Base-by-base conservation (phyloP, 2,797 vertebrate species). In the Mycteria americana region DNA sequence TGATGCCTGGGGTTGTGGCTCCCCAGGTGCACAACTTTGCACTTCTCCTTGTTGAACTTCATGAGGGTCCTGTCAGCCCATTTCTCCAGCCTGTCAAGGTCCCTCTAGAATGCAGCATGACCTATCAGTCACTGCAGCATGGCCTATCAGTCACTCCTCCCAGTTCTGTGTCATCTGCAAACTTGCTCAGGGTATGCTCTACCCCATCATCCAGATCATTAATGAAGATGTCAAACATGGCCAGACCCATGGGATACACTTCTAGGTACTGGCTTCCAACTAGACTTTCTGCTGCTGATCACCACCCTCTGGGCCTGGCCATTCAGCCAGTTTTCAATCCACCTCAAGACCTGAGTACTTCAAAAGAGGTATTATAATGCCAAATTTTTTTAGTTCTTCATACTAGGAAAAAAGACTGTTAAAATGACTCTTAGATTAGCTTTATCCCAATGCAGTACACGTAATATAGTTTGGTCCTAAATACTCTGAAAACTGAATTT, bases 381-480 rank as follows among this genome's bases (percentile, higher is more conserved):
- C 4, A 11, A 7, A 0, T 6, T 53, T 69, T 88, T 65, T 78
- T 79, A 31, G 0, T 33, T 41, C 70, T 97, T 95, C 79, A 72
- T 96, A 72, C 17, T 24, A 53, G 21, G 70, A 91, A 95, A 92
- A 95, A 88, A 64, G 59, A 96, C 92, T 35, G 62, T 91, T 93
- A 75, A 97, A 97, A 94, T 94, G 11, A 91, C n/a, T 92, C 70
- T 93, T 87, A 95, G 68, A 89, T 87, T 48, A 85, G 41, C 39
- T 95, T 95, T 95, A 89, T 95, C 73, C 8, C 21, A 72, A 35
- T 89, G 18, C 5, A 33, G 10, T 48, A 95, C 63, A 87, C 73
- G 88, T 79, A 81, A 62, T 46, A 89, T 37, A 28, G 11, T 92
- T 96, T 92, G 63, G 30, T 60, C 57, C 48, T 68, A 87, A 95